Evolutionary conservation across 1,140 invertebrate genomes (phyloP).

Genomic region (Heliconius eleuchia): DNA sequence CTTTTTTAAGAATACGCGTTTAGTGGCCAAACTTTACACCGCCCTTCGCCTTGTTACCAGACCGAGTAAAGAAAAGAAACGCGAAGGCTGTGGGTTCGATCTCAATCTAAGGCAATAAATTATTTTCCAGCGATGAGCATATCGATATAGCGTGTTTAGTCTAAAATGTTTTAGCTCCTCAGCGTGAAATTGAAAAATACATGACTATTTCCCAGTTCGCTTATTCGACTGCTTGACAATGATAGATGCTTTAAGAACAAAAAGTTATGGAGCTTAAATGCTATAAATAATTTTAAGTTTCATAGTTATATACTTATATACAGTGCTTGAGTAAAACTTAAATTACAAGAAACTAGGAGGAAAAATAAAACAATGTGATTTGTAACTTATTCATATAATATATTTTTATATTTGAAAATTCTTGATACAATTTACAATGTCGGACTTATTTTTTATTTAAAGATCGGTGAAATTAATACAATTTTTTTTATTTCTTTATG

Average conservation of each 20-base stretch:
- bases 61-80: not conserved
- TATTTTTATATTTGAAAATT: slow-evolving; percentile 72
- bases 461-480: slow-evolving; percentile 38
- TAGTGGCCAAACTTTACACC: not conserved
- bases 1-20: not conserved
- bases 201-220: too few species aligned
- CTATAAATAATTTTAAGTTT: too few species aligned
- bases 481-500: slow-evolving; percentile 10
- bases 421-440: slow-evolving; percentile 71
- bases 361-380: slow-evolving; percentile 56
- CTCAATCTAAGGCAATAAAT: too few species aligned
- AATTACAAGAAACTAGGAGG: not conserved
- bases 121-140: too few species aligned
- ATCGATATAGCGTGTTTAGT: too few species aligned
- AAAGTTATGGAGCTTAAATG: too few species aligned
- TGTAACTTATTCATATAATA: slow-evolving; percentile 74
- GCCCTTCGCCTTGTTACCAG: not conserved
- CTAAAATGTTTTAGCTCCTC: too few species aligned
- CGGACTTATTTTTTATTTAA: slow-evolving; percentile 51
- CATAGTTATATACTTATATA: not conserved
- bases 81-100: too few species aligned
- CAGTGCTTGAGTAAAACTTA: not conserved
- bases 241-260: too few species aligned
- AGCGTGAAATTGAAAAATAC: too few species aligned
- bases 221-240: too few species aligned